Evolutionary conservation across 2,888 invertebrate species (phyloP), one percentile per base, ranked within the genome.

Genomic region (Cartodere bifasciata): DNA sequence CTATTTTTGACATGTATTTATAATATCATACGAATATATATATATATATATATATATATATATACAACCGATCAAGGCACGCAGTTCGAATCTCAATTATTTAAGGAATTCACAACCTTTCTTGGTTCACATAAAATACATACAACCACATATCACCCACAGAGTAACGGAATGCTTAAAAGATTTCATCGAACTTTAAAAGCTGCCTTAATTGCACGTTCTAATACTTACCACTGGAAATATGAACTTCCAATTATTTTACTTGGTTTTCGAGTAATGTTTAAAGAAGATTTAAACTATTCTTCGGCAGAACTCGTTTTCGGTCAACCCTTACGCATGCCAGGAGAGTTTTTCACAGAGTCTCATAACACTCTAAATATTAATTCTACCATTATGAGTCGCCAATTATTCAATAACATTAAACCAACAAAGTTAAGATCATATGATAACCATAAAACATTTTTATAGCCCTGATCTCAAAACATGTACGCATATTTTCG

Each of bases 161-260:
- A 23, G 10, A 23, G 24, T n/a, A 23, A 23, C 10, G 24, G 7
- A 11, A 23, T 23, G 24, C 6, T 23, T n/a, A 11, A 23, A n/a
- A 7, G 24, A 7, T 23, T 7, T 7, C 10, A 23, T n/a, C 24
- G 24, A 23, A 23, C 24, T 5, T 23, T 23, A 7, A 23, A 23
- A 23, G 7, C 11, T n/a, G 7, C 24, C 6, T 12, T 23, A 23
- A 5, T 11, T 11, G 7, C 9, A 11, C 7, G 24, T 11, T 23
- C 11, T 9, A 7, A 23, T 9, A 7, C 7, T n/a, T 7, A 11
- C 7, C 24, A 6, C 7, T 23, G 24, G 24, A 23, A 7, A 7
- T 6, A 23, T 6, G 9, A 23, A 11, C 24, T 23, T 12, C 24
- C 24, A 23, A n/a, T 11, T 5, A 11, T 23, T 6, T 11, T 23